Evolutionary conservation across 2,888 invertebrate species (phyloP), one percentile per base, ranked within the genome.

Genomic region (Poecilus cupreus): DNA sequence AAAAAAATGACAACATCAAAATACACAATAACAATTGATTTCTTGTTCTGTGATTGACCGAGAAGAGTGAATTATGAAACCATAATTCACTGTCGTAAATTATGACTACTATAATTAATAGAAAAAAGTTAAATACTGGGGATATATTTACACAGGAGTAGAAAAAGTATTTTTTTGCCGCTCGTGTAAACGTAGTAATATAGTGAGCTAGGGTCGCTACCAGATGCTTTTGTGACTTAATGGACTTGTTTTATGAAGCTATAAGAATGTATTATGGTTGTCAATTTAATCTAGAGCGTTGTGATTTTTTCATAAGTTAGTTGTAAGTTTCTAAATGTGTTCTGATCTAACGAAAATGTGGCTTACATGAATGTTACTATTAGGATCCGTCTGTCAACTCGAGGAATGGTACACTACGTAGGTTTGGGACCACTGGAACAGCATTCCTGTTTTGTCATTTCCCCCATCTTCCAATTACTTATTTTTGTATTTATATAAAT

Each of bases 401-500:
- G 32, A 43, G 72, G 72, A 72, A 72, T n/a, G 72, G 70, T 70
- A 22, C 18, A 32, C 18, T 32, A 64, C 60, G 8, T 32, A 37
- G 39, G n/a, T 72, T 46, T 72, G 72, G 72, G 72, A 72, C 72
- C 72, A 72, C 43, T 72, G 24, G 46, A 68, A 16, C 32, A 32
- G 51, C 32, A 68, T 68, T 68, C 18, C 51, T 32, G 11, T 5
- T 37, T 68, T 68, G 20, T 10, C 46, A 13, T 60, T 60, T 13
- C 32, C 13, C n/a, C 8, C 13, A 24, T 32, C 32, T 32, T 32
- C 32, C 32, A 32, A 32, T 32, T 68, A 68, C 64, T 68, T 68
- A 68, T 68, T 68, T 68, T 68, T 68, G 37, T 68, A 68, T 68
- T 32, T 68, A 68, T 37, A 68, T 68, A 68, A 68, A 68, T 68